phyloP scores from a whole-genome alignment of 2,113 vertebrate species.

The Bucco capensis region DNA sequence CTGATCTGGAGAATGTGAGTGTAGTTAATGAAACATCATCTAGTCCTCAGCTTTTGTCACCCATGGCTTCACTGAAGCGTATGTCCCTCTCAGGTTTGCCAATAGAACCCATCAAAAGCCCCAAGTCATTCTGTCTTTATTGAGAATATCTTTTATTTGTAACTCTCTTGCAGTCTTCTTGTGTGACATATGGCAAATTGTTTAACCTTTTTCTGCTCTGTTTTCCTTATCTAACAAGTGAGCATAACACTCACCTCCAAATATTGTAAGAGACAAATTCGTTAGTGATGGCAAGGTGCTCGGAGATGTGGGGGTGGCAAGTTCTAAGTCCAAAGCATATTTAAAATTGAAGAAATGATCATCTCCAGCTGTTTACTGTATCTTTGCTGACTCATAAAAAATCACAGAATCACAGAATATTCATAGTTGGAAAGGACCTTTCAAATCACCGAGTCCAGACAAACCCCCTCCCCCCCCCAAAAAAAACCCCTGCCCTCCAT shows the following conservation, averaged over 20 bases:
- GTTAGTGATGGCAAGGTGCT: not conserved
- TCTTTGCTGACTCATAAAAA: not conserved
- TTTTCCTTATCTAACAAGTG: not conserved
- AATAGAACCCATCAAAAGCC: not conserved
- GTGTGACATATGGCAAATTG: rapidly evolving
- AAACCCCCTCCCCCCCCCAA: too few species aligned
- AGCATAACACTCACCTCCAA: not conserved
- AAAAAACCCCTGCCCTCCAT: too few species aligned
- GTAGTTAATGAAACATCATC: not conserved
- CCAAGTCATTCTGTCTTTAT: not conserved
- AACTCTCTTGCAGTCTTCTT: not conserved
- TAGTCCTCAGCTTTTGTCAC: not conserved
- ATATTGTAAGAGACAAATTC: not conserved
- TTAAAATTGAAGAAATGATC: not conserved
- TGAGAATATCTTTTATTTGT: not conserved
- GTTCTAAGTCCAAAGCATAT: not conserved
- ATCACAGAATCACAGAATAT: too few species aligned
- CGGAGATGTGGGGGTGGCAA: not conserved
- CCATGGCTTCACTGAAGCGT: not conserved
- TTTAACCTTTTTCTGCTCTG: not conserved
- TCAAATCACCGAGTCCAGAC: too few species aligned
- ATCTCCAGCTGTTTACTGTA: not conserved
- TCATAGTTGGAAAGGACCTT: too few species aligned
- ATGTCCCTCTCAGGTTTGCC: not conserved
- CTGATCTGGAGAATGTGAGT: not conserved